A percentile compares a stretch with the other conserved stretches of the same genome.
Evolutionary conservation across 92 coral and sea anemone species (phyloP).

Genomic region (Umimayanthus kanabou): DNA sequence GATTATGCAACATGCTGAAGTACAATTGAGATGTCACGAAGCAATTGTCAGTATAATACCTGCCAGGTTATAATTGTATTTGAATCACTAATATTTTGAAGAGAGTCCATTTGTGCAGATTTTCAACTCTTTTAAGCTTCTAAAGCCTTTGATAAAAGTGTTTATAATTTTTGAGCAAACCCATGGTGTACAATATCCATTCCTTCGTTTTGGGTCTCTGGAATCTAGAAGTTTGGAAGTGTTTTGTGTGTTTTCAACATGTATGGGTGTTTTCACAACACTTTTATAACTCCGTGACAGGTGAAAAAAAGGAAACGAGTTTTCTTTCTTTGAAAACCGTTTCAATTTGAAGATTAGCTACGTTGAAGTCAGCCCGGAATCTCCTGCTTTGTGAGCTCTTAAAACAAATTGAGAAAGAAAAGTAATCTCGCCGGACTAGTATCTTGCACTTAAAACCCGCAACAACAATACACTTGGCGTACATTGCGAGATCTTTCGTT

Average conservation of each 20-base stretch:
- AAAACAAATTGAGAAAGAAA: background rate
- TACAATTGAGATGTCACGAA: conserved; percentile 11
- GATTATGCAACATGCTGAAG: background rate
- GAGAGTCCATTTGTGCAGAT: background rate
- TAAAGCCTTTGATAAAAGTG: background rate
- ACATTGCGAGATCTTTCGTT: background rate
- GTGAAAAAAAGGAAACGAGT: background rate
- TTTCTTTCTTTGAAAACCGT: too few relatives aligned
- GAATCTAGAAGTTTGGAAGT: background rate
- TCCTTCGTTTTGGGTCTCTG: background rate
- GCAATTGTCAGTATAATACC: background rate
- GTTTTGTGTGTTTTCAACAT: background rate
- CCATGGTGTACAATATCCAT: background rate
- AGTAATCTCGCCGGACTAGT: background rate
- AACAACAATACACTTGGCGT: background rate
- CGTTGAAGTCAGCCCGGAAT: background rate
- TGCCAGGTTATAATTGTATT: background rate
- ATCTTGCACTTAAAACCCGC: conserved; percentile 7
- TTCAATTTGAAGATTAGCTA: too few relatives aligned
- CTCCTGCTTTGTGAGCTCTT: background rate
- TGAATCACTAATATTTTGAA: background rate
- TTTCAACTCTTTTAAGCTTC: background rate
- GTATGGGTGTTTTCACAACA: background rate
- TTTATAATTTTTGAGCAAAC: background rate
- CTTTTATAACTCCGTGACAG: background rate